Evolutionary conservation across 2,888 invertebrate species (phyloP), one percentile per base, ranked within the genome.

Genomic region (Diarsia rubi): DNA sequence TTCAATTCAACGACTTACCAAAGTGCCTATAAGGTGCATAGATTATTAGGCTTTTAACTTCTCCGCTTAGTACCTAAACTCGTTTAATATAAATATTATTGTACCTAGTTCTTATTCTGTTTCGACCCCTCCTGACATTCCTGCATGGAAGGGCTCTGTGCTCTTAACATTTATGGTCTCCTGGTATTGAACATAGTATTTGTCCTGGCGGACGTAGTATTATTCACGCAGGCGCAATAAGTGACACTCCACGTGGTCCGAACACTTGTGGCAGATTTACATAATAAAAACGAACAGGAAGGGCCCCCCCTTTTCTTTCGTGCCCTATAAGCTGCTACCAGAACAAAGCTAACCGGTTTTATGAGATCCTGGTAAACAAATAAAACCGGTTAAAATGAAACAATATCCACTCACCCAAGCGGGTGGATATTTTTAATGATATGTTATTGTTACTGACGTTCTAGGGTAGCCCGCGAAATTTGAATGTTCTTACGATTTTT

Each of bases 191-290:
- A 31, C 31, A 31, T 54, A 12, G 44, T 31, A 72, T 57, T 72
- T 54, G 31, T 45, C 37, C 37, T 31, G 14, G 24, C 66, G 44
- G 11, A 24, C 66, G 49, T 49, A 60, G 64, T 65, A 59, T 65
- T 75, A 66, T 57, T 12, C 57, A 63, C 49, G 78, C 70, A 76
- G 24, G 70, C 69, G 76, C 42, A 69, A 24, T 76, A 52, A 31
- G 31, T 12, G 24, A 44, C 16, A 37, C 31, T 57, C 31, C 78
- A 63, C 45, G 78, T 77, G 69, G n/a, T 47, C 19, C 21, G 16
- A 47, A 52, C 14, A 19, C 14, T 24, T 21, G 49, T 27, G 24
- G 9, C 4, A 11, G 19, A 21, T 52, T 44, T n/a, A 42, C 8
- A 14, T 37, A 27, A 42, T 75, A 59, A 60, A 31, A 45, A 66